Evolutionary conservation across 2,113 vertebrate genomes (phyloP).

Genomic region (Aepyceros melampus): DNA sequence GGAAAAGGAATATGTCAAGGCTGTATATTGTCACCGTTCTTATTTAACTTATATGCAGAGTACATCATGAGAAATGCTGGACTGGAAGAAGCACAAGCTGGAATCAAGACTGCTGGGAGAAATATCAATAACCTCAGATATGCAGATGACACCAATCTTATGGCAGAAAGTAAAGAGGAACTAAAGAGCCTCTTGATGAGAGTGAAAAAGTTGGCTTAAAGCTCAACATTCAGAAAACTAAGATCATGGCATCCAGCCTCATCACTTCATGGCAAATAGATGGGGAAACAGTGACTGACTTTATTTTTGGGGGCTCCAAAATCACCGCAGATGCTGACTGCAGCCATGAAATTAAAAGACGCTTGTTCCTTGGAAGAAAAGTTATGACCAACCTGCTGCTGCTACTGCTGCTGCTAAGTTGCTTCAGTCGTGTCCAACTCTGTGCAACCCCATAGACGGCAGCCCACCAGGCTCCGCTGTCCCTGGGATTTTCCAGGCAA

Average conservation of each 20-base stretch:
- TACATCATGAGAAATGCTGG: not conserved
- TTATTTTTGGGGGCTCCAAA: not conserved
- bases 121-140: too few relatives aligned
- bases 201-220: not conserved
- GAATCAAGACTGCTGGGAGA: not conserved
- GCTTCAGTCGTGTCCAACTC: too few relatives aligned
- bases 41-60: not conserved
- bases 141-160: too few relatives aligned
- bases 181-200: not conserved
- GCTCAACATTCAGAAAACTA: not conserved
- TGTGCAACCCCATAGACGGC: rapidly evolving
- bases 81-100: not conserved
- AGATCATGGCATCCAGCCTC: not conserved
- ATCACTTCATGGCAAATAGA: not conserved
- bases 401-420: too few relatives aligned
- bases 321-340: not conserved
- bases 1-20: not conserved
- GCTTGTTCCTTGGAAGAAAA: not conserved
- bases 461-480: too few relatives aligned
- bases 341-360: not conserved
- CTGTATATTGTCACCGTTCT: not conserved
- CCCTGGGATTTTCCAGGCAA: too few relatives aligned
- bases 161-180: not conserved
- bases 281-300: not conserved
- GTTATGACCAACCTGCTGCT: not conserved